Evolutionary conservation across 2,797 vertebrate species (phyloP), one percentile per base, ranked within the genome.

Genomic region (Pseudomugil gertrudae): DNA sequence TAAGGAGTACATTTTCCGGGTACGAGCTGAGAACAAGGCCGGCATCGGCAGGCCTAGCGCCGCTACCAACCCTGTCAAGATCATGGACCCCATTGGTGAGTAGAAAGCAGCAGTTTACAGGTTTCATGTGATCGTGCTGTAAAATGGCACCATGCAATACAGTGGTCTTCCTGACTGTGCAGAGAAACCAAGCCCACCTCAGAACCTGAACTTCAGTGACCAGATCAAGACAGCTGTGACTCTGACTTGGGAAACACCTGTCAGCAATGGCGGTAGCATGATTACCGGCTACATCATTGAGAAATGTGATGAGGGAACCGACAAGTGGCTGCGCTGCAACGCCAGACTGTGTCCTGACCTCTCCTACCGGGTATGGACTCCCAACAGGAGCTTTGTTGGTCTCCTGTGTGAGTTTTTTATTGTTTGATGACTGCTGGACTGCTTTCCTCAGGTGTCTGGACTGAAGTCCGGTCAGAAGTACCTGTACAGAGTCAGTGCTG

Each of bases 1-100:
- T 83, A 98, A 99, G 72, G 98, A 99, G 81, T 99, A 99, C 74
- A 98, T 97, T 89, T 99, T 99, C 89, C 94, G 98, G 79, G 94
- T 98, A 72, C 94, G 96, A 81, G 98, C 98, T 51, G 95, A 98
- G 91, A 99, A 99, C 90, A 95, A 96, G 82, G 94, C 97, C 29
- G 98, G 98, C 87, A 83, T 96, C 30, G 97, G 98, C 77, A 96
- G 95, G 68, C 98, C 98, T 83, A 99, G 98, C 52, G 88, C 95
- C 45, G 96, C 97, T 68, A 98, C 98, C 33, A 93, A 92, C 26
- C 96, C 97, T 0, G 91, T 98, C 77, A 99, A 98, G 91, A 98
- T 99, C 79, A 96, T 96, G 91, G 96, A 99, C 84, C 98, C 98
- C 52, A 95, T 98, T 0, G 94, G 98, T 99, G 83, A 92, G 95